A percentile compares a stretch with the other conserved stretches of the same genome.
Conservation (phyloP, 2,113 vertebrate species). For the Grus americana region DNA sequence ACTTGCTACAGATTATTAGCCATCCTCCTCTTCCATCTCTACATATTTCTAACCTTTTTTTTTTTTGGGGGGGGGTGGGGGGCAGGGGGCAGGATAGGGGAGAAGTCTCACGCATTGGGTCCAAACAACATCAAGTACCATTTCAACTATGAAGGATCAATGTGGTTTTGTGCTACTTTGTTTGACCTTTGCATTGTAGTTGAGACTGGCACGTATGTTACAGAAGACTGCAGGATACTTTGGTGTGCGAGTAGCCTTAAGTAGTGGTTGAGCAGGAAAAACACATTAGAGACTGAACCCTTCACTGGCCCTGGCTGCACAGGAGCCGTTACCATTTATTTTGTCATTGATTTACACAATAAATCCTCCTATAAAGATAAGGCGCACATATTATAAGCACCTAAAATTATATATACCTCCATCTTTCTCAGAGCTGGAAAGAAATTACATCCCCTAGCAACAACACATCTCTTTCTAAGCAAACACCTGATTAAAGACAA, state of each 20-base stretch:
- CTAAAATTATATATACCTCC: not conserved
- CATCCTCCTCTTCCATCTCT: not conserved
- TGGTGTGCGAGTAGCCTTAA: not conserved
- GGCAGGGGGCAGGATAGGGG: too few species aligned
- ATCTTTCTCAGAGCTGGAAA: not conserved
- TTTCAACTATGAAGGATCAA: not conserved
- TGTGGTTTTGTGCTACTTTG: not conserved
- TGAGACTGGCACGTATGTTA: not conserved
- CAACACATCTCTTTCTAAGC: not conserved
- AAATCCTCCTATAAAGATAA: constrained; percentile 5
- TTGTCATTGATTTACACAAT: not conserved
- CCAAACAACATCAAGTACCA: not conserved
- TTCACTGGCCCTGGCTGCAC: not conserved
- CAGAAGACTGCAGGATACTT: not conserved
- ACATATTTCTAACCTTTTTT: not conserved
- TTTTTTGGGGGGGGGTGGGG: rapidly evolving
- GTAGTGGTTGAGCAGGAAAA: not conserved
- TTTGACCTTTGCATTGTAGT: not conserved
- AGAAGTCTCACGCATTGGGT: not conserved
- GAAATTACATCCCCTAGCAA: constrained; percentile 5
- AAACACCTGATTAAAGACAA: not conserved
- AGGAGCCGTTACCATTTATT: not conserved
- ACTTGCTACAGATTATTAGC: not conserved
- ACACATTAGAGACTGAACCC: not conserved
- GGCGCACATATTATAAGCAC: not conserved